Evolutionary conservation across 2,113 vertebrate genomes (phyloP).

Genomic region (Tautogolabrus adspersus): DNA sequence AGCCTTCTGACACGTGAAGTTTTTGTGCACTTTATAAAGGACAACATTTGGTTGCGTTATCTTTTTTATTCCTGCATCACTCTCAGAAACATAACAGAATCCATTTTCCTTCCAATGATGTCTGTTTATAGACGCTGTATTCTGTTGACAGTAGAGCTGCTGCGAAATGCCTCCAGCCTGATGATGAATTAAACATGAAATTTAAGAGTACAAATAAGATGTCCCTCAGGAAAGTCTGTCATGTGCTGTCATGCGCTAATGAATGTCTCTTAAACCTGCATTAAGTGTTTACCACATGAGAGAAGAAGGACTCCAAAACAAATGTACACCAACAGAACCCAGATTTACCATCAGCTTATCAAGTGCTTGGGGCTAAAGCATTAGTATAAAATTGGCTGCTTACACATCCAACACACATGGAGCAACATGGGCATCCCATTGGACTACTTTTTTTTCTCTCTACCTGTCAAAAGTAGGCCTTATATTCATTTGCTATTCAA

Average conservation of each 20-base stretch:
- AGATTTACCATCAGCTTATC: conserved; percentile 48
- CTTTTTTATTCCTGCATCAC: conserved; percentile 4
- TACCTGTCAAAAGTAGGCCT: conserved; percentile 49
- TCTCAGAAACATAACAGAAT: conserved; percentile 20
- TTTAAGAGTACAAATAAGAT: conserved; percentile 55
- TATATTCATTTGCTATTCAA: conserved; percentile 26
- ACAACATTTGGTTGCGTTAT: conserved; percentile 31
- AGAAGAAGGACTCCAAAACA: conserved; percentile 44
- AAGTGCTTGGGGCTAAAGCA: conserved; percentile 42
- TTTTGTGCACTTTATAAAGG: conserved; percentile 64
- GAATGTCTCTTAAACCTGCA: conserved; percentile 66
- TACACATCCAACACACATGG: conserved; percentile 46
- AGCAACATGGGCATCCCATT: conserved; percentile 24
- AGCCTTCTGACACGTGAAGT: conserved; percentile 69
- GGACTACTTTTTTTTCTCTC: conserved; percentile 16
- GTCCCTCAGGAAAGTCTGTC: conserved; percentile 62
- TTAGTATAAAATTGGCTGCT: conserved; percentile 50
- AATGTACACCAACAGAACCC: conserved; percentile 33
- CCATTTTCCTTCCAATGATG: conserved; percentile 9
- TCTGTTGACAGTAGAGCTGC: conserved; percentile 32
- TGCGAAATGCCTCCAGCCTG: conserved; percentile 47
- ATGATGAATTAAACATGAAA: conserved; percentile 73
- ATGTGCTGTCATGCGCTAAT: conserved; percentile 54
- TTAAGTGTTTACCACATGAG: conserved; percentile 60
- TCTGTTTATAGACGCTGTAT: conserved; percentile 32